Conservation (phyloP, 2,888 invertebrate genomes). For the Eupelmus urozonus region DNA sequence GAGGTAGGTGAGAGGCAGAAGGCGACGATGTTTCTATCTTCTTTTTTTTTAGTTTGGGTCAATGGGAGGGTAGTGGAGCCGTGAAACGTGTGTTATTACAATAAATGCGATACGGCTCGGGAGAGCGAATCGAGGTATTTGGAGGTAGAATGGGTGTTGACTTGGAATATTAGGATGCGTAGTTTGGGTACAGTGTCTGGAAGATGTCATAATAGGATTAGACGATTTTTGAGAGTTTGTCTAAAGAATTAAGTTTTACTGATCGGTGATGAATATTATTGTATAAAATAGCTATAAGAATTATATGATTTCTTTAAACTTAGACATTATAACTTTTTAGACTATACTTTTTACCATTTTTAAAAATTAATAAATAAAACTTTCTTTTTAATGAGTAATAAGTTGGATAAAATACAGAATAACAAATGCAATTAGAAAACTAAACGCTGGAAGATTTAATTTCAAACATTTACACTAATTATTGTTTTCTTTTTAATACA, state of each 20-base stretch:
- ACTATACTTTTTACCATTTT: too few species aligned
- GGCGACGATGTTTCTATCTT: not conserved
- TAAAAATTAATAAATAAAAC: not conserved
- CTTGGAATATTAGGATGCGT: constrained; percentile 6
- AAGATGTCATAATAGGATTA: not conserved
- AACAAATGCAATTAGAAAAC: constrained; percentile 13
- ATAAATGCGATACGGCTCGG: constrained; percentile 29
- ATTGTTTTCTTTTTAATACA: constrained; percentile 15
- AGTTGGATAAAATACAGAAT: not conserved
- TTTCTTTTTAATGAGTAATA: too few species aligned
- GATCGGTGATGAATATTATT: too few species aligned
- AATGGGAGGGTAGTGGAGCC: not conserved
- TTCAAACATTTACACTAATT: not conserved
- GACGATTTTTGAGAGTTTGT: too few species aligned
- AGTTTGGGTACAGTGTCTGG: not conserved
- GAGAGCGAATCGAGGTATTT: not conserved
- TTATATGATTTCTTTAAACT: too few species aligned
- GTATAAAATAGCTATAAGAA: too few species aligned
- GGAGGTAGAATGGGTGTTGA: constrained; percentile 19
- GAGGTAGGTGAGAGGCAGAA: not conserved
- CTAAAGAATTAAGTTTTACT: too few species aligned
- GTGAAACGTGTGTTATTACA: constrained; percentile 37
- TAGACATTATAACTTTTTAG: too few species aligned
- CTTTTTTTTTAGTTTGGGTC: constrained; percentile 1
- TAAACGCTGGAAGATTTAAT: constrained; percentile 4